Percentiles rank a stretch among this genome's conserved stretches.
Evolutionary conservation across 2,797 vertebrate genomes (phyloP).

Genomic region (Cyprinodon diabolis): DNA sequence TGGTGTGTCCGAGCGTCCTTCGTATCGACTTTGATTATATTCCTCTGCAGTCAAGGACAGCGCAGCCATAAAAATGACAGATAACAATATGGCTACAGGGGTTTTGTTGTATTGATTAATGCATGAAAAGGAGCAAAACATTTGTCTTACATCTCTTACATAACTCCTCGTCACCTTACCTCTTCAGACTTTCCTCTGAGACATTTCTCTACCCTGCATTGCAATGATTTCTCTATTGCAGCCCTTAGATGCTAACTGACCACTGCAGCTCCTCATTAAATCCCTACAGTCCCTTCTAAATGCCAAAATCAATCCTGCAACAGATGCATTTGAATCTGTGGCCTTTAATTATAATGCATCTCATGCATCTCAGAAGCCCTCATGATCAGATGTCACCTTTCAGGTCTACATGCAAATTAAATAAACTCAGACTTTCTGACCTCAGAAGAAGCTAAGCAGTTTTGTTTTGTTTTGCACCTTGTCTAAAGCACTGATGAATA

Average conservation of each 20-base stretch:
- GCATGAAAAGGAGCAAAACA: background rate
- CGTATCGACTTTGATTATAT: background rate
- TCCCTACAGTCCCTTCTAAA: background rate
- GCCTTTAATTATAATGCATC: background rate
- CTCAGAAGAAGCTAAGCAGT: background rate
- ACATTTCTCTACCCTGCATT: background rate
- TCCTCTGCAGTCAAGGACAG: background rate
- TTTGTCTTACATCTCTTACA: background rate
- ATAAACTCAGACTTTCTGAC: background rate
- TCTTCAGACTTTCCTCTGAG: background rate
- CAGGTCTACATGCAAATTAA: background rate
- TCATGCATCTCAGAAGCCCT: background rate
- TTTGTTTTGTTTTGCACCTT: background rate
- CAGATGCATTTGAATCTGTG: background rate
- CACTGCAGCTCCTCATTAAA: background rate
- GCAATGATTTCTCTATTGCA: background rate
- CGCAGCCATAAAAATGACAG: background rate
- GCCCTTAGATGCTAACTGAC: background rate
- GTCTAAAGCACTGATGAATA: background rate
- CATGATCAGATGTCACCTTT: background rate
- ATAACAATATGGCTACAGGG: background rate
- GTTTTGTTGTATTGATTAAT: background rate
- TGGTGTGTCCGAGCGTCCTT: background rate
- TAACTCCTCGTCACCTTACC: background rate
- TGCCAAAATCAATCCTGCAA: background rate